Conservation (phyloP, 2,888 invertebrate genomes). For the Rhodophaea formosa region DNA sequence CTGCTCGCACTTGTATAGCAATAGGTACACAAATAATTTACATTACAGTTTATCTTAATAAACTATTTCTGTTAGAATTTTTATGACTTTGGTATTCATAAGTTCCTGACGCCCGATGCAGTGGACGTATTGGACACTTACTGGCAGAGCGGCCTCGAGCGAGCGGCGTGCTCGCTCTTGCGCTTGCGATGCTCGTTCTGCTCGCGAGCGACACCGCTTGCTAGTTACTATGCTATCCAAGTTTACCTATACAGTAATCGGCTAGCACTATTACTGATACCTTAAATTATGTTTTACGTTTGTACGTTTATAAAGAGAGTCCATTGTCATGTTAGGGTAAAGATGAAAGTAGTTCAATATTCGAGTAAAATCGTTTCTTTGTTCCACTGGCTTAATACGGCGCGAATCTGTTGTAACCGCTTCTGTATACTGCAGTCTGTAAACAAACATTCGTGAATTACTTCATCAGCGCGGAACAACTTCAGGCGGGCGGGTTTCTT, state of each 20-base stretch:
- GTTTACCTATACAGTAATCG: slow-evolving; percentile 66
- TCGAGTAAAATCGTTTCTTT: slow-evolving; percentile 67
- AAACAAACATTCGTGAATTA: slow-evolving; percentile 38
- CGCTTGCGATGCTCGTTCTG: slow-evolving; percentile 10
- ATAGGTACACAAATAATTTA: slow-evolving; percentile 68
- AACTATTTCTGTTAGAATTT: slow-evolving; percentile 73
- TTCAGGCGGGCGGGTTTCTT: too few relatives aligned
- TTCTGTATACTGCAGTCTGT: slow-evolving; percentile 95
- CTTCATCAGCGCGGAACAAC: background rate
- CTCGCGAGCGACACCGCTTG: slow-evolving; percentile 23
- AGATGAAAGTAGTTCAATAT: slow-evolving; percentile 69
- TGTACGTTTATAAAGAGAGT: slow-evolving; percentile 81
- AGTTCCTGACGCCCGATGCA: slow-evolving; percentile 40
- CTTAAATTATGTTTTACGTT: slow-evolving; percentile 71
- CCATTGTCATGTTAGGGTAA: slow-evolving; percentile 77
- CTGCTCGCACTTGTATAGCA: slow-evolving; percentile 80
- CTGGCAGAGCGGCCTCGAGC: slow-evolving; percentile 13
- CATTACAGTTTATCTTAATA: slow-evolving; percentile 66
- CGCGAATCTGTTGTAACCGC: slow-evolving; percentile 96
- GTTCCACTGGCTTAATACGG: slow-evolving; percentile 87
- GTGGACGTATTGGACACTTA: slow-evolving; percentile 18
- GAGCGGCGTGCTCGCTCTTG: slow-evolving; percentile 24
- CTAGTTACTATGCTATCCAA: slow-evolving; percentile 53
- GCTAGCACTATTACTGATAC: slow-evolving; percentile 72
- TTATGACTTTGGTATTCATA: slow-evolving; percentile 78